phyloP scores from a whole-genome alignment of 2,113 vertebrate genomes.

The Dromaius novaehollandiae region DNA sequence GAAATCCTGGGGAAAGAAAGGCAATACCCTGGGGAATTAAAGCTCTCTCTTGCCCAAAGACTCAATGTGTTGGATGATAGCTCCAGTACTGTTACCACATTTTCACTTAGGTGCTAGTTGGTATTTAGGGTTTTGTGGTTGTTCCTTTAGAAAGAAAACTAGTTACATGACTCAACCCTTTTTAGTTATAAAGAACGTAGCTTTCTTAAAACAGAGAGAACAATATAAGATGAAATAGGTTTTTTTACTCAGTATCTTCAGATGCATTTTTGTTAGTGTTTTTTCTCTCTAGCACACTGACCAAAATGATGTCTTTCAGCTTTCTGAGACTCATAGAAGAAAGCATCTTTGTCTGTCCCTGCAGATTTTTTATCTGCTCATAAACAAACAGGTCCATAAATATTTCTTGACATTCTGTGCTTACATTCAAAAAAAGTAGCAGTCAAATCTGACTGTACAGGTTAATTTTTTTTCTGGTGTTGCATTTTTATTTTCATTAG shows the following conservation, averaged over 20 bases:
- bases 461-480: not conserved
- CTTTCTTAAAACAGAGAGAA: not conserved
- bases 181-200: not conserved
- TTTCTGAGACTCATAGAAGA: not conserved
- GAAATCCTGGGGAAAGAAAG: not conserved
- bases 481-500: not conserved
- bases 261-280: not conserved
- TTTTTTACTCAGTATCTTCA: not conserved
- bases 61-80: not conserved
- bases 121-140: not conserved
- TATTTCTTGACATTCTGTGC: not conserved
- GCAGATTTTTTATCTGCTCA: not conserved
- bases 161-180: not conserved
- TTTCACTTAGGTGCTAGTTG: not conserved
- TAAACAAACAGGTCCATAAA: not conserved
- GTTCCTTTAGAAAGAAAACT: not conserved
- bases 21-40: not conserved
- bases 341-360: not conserved
- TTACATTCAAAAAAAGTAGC: not conserved
- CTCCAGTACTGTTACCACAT: not conserved
- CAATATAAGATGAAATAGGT: not conserved
- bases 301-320: not conserved
- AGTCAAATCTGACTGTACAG: not conserved
- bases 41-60: not conserved
- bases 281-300: not conserved